These are phyloP conservation scores for Isoperla grammatica DNA, from an alignment of 2,888 invertebrate genomes.

Conservation along the genomic window DNA sequence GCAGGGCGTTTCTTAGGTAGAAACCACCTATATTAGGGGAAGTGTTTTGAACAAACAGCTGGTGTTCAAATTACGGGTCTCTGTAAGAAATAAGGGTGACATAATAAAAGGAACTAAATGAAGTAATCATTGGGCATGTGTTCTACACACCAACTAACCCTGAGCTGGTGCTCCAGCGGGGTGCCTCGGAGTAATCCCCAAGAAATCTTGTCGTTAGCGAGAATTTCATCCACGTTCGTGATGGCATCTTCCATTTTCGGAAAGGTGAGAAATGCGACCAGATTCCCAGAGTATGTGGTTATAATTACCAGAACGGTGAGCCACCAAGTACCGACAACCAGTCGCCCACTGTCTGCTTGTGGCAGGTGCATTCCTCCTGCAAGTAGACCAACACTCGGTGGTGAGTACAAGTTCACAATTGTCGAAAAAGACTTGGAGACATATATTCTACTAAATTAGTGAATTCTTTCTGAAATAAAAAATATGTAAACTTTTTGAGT, in stretches of 20 bases:
- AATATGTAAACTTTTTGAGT: background rate
- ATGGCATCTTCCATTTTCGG: conserved; percentile 74
- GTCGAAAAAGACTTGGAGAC: no score
- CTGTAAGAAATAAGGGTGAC: no score
- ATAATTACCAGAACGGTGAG: conserved; percentile 81
- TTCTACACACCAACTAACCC: no score
- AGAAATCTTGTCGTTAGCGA: conserved; percentile 51
- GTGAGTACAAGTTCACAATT: no score
- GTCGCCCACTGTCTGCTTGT: conserved; percentile 74
- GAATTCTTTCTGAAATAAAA: no score
- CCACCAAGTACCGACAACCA: conserved; percentile 90
- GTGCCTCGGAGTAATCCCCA: conserved; percentile 74
- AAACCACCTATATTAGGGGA: no score
- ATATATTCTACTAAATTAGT: no score
- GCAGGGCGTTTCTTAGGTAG: no score
- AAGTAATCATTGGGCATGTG: no score
- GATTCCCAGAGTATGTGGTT: conserved; percentile 87
- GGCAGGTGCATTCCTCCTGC: conserved; percentile 84
- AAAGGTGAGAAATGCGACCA: conserved; percentile 88
- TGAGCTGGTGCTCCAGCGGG: conserved; percentile 62
- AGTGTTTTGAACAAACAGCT: no score
- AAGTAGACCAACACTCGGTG: conserved; percentile 24
- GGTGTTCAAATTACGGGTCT: no score
- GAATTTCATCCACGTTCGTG: conserved; percentile 59
- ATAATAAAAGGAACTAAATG: no score